These are phyloP conservation scores for Entomobrya proxima DNA, from an alignment of 2,888 invertebrate genomes.

Conservation along the genomic window DNA sequence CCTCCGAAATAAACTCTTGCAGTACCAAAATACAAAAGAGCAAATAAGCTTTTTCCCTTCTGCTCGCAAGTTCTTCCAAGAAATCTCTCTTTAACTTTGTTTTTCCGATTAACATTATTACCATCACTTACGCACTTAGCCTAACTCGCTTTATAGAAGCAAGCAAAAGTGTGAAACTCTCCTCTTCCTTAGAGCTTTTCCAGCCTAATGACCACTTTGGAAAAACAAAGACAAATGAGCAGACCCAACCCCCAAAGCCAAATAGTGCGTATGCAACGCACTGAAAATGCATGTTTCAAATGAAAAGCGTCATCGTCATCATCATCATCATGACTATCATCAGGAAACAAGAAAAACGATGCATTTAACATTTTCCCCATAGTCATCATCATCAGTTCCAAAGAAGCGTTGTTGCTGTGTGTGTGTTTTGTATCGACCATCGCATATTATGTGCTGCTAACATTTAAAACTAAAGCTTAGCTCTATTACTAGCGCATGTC, in stretches of 20 bases:
- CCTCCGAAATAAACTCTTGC: background rate
- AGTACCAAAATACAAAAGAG: background rate
- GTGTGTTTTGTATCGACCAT: background rate
- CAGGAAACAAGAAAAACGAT: constrained; percentile 13
- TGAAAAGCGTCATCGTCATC: background rate
- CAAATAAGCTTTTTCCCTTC: background rate
- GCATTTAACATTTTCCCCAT: constrained; percentile 39
- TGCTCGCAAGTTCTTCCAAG: constrained; percentile 2
- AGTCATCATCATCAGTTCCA: constrained; percentile 10
- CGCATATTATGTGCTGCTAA: background rate
- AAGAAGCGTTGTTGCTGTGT: background rate
- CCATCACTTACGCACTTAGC: background rate
- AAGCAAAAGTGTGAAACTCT: constrained; percentile 50
- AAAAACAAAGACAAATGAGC: constrained; percentile 56
- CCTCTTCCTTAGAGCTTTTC: constrained; percentile 3
- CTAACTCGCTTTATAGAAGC: background rate
- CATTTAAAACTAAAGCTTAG: too few relatives aligned
- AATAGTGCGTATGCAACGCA: constrained; percentile 1
- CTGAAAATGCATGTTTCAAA: background rate
- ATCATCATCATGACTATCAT: background rate
- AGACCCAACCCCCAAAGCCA: constrained; percentile 24
- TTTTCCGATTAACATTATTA: background rate
- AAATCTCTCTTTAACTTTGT: background rate
- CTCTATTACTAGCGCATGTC: background rate
- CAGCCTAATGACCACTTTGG: constrained; percentile 53